Evolutionary conservation across 2,113 vertebrate species (phyloP).

Genomic region (Anhinga anhinga): DNA sequence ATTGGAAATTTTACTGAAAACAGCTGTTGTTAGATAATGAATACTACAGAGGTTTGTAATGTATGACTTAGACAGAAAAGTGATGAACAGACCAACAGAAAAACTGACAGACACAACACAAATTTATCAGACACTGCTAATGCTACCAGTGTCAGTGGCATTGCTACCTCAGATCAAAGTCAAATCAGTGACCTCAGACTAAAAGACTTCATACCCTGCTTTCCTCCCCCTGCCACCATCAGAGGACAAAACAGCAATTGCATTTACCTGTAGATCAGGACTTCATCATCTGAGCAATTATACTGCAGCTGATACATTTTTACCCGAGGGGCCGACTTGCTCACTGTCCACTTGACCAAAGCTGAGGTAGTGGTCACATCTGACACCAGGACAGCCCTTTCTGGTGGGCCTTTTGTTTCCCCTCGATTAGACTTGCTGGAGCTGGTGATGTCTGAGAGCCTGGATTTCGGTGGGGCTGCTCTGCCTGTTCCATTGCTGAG

Average conservation of each 20-base stretch:
- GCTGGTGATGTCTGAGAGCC: conserved; percentile 94
- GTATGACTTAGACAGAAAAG: background rate
- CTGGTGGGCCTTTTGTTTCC: conserved; percentile 82
- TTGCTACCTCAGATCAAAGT: background rate
- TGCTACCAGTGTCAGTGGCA: background rate
- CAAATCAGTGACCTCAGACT: background rate
- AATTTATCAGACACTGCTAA: background rate
- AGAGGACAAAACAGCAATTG: background rate
- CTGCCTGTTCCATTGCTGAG: conserved; percentile 89
- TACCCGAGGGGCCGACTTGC: conserved; percentile 90
- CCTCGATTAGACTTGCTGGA: conserved; percentile 90
- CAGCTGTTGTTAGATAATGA: background rate
- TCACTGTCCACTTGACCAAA: conserved; percentile 92
- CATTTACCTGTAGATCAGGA: conserved; percentile 94
- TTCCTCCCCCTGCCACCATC: background rate
- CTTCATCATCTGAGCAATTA: conserved; percentile 97
- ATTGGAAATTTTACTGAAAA: background rate
- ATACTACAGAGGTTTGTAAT: background rate
- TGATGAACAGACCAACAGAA: background rate
- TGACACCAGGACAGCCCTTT: conserved; percentile 88
- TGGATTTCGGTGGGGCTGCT: conserved; percentile 85
- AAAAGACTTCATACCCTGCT: background rate
- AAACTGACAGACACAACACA: background rate
- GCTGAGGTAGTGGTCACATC: conserved; percentile 93
- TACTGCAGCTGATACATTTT: conserved; percentile 99